phyloP scores from a whole-genome alignment of 1,140 invertebrate species.

The Orchestia grillus region DNA sequence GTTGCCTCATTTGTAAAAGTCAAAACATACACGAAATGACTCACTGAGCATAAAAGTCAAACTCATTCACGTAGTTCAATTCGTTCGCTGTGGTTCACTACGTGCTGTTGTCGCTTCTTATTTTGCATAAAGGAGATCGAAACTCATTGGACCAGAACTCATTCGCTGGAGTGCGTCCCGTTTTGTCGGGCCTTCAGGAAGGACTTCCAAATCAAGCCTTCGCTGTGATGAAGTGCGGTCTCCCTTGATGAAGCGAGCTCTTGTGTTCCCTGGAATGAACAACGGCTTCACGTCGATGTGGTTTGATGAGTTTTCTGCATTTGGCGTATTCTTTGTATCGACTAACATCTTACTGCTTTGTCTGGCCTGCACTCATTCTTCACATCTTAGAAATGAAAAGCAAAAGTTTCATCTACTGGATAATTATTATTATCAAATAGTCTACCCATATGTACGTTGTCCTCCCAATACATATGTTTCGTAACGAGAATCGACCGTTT shows the following conservation, averaged over 20 bases:
- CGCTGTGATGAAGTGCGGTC: not conserved
- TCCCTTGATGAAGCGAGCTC: not conserved
- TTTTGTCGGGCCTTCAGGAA: not conserved
- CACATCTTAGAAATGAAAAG: not conserved
- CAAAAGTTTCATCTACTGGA: not conserved
- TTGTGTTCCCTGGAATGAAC: not conserved
- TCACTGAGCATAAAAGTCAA: not conserved
- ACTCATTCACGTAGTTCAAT: not conserved
- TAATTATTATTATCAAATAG: too few species aligned
- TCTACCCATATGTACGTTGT: too few species aligned
- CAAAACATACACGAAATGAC: not conserved
- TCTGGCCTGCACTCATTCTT: not conserved
- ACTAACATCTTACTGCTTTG: not conserved
- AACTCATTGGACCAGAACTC: constrained; percentile 12
- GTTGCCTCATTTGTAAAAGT: not conserved
- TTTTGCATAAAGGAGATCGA: not conserved
- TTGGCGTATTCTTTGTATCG: not conserved
- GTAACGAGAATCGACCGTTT: too few species aligned
- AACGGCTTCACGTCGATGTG: not conserved
- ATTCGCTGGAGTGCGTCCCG: not conserved
- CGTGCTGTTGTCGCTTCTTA: not conserved
- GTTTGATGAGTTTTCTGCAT: not conserved
- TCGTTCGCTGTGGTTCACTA: not conserved
- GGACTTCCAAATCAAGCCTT: not conserved
- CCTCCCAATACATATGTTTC: too few species aligned